Percentiles rank a stretch among this genome's conserved stretches.
Conservation (phyloP, 2,888 invertebrate species). For the Agrypnus murinus region DNA sequence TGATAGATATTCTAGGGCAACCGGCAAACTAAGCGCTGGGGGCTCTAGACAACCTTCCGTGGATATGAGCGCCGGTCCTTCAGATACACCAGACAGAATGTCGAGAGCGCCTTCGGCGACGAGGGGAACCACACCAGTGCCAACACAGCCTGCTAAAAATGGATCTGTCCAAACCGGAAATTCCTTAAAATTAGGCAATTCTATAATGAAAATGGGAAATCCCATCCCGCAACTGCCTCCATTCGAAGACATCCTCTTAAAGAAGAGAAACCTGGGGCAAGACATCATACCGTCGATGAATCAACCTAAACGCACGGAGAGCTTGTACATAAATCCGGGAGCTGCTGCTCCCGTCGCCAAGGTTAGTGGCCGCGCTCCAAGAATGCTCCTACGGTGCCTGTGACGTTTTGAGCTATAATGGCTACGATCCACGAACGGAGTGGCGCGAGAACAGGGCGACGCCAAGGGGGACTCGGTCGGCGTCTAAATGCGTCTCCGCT, state of each 20-base stretch:
- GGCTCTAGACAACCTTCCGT: conserved; percentile 87
- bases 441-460: conserved; percentile 35
- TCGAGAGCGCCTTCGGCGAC: conserved; percentile 75
- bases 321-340: conserved; percentile 82
- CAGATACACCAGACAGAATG: conserved; percentile 71
- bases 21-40: conserved; percentile 74
- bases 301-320: conserved; percentile 94
- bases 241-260: conserved; percentile 88
- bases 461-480: conserved; percentile 42
- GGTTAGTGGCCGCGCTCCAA: conserved; percentile 51
- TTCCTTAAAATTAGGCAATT: conserved; percentile 59
- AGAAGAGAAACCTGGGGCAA: conserved; percentile 88
- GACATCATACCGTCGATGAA: conserved; percentile 91
- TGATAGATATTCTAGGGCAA: conserved; percentile 83
- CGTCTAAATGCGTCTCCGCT: conserved; percentile 49
- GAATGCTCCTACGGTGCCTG: conserved; percentile 43
- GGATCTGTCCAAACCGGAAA: conserved; percentile 79
- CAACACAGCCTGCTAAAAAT: conserved; percentile 73
- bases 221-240: conserved; percentile 73
- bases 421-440: conserved; percentile 51
- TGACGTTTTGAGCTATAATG: conserved; percentile 45
- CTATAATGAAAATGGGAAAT: conserved; percentile 65
- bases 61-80: conserved; percentile 73
- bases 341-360: conserved; percentile 69
- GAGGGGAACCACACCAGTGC: conserved; percentile 74